Percentiles rank a stretch among this genome's conserved stretches.
These are phyloP conservation scores for Battus philenor DNA, from an alignment of 1,140 invertebrate species.

Conservation along the genomic window DNA sequence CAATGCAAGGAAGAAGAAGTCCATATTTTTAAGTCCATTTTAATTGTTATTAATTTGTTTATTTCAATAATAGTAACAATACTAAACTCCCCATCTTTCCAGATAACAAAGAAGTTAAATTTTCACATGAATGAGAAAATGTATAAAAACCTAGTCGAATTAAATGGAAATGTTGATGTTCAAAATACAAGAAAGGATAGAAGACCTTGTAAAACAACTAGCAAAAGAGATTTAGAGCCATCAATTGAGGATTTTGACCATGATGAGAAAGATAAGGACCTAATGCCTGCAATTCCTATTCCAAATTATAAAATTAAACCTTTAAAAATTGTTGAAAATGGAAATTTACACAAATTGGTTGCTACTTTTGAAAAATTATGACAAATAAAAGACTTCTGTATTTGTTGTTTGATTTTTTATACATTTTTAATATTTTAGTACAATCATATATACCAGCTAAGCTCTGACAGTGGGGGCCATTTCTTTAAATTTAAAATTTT, in stretches of 20 bases:
- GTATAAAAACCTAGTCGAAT: constrained; percentile 66
- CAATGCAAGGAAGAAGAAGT: too few relatives aligned
- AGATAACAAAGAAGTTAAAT: constrained; percentile 68
- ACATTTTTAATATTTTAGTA: neutral
- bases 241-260: constrained; percentile 68
- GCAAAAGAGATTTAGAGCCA: constrained; percentile 63
- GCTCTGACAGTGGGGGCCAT: too few relatives aligned
- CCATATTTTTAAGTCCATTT: too few relatives aligned
- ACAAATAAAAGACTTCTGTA: constrained; percentile 21
- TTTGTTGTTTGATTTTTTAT: neutral
- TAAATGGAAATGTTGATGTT: constrained; percentile 52
- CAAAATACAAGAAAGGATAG: constrained; percentile 40
- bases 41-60: too few relatives aligned
- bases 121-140: constrained; percentile 70
- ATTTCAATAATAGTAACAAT: too few relatives aligned
- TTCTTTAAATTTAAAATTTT: too few relatives aligned
- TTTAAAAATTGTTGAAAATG: constrained; percentile 41
- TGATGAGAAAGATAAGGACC: constrained; percentile 47
- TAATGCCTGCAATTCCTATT: constrained; percentile 43
- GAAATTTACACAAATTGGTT: constrained; percentile 46
- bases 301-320: constrained; percentile 53
- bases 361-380: constrained; percentile 58
- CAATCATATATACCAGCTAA: constrained; percentile 4
- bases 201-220: constrained; percentile 23
- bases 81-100: constrained; percentile 28